These are phyloP conservation scores for Sciurus niger DNA, from an alignment of 2,113 vertebrate species.

Conservation along the genomic window DNA sequence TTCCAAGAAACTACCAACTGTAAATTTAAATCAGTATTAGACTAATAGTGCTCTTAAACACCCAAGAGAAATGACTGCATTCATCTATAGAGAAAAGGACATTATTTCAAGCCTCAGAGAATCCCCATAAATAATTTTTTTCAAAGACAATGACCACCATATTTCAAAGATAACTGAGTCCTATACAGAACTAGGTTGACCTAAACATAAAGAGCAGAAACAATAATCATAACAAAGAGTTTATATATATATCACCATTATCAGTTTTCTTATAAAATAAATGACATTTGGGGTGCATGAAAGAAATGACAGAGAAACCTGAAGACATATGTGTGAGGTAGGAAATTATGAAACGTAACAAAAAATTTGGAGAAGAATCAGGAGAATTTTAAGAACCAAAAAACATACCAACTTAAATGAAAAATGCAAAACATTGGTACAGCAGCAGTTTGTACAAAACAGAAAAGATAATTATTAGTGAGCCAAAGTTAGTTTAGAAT, in stretches of 20 bases:
- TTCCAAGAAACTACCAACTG: not conserved
- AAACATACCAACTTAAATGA: not conserved
- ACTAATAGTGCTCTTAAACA: not conserved
- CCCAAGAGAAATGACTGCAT: not conserved
- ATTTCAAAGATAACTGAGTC: not conserved
- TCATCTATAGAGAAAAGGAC: not conserved
- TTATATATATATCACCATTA: not conserved
- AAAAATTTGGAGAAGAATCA: not conserved
- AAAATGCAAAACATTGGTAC: not conserved
- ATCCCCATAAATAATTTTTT: not conserved
- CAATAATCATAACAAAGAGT: not conserved
- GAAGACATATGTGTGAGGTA: not conserved
- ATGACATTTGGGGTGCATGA: not conserved
- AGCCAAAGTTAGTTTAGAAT: not conserved
- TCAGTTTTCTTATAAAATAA: not conserved
- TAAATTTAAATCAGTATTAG: slow-evolving; percentile 8
- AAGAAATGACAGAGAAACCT: not conserved
- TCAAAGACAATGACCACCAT: not conserved
- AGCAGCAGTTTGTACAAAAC: not conserved
- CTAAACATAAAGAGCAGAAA: not conserved
- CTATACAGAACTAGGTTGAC: not conserved
- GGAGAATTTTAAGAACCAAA: not conserved
- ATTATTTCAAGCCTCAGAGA: not conserved
- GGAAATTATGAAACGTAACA: not conserved
- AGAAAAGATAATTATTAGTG: slow-evolving; percentile 8